Conservation (phyloP, 2,888 invertebrate species). For the Drosophila diplacantha region DNA sequence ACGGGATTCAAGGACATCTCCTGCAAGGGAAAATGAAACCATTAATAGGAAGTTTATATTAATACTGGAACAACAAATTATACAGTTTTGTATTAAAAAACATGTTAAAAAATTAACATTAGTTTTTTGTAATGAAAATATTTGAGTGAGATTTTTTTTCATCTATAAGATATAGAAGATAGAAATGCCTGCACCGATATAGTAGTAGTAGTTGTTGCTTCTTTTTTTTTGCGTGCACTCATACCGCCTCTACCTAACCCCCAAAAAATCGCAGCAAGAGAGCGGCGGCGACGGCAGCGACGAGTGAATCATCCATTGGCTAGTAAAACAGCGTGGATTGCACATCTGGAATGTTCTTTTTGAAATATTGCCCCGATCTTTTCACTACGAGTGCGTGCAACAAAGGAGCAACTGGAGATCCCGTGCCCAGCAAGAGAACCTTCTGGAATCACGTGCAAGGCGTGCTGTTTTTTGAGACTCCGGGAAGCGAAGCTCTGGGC, state of each 20-base stretch:
- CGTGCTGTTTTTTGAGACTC: conserved; percentile 4
- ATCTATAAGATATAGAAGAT: neutral
- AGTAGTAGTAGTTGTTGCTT: neutral
- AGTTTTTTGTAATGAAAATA: neutral
- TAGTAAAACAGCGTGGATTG: conserved; percentile 36
- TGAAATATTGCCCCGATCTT: conserved; percentile 2
- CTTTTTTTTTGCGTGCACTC: conserved; percentile 25
- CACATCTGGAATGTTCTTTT: conserved; percentile 27
- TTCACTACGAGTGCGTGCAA: neutral
- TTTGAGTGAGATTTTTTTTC: neutral
- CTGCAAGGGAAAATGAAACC: conserved; percentile 40
- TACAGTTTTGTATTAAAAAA: neutral
- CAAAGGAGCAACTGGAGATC: neutral
- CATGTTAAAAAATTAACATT: too few relatives aligned
- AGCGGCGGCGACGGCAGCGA: conserved; percentile 10
- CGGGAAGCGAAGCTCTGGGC: neutral
- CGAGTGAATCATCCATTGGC: conserved; percentile 52
- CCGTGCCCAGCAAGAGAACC: conserved; percentile 33
- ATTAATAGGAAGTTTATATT: neutral
- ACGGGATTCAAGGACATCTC: conserved; percentile 95
- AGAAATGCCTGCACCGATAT: neutral
- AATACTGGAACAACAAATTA: neutral
- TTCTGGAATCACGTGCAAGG: conserved; percentile 47
- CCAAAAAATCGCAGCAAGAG: conserved; percentile 45
- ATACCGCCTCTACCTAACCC: conserved; percentile 53